phyloP scores from a whole-genome alignment of 2,113 vertebrate species.

The Aptenodytes patagonicus region DNA sequence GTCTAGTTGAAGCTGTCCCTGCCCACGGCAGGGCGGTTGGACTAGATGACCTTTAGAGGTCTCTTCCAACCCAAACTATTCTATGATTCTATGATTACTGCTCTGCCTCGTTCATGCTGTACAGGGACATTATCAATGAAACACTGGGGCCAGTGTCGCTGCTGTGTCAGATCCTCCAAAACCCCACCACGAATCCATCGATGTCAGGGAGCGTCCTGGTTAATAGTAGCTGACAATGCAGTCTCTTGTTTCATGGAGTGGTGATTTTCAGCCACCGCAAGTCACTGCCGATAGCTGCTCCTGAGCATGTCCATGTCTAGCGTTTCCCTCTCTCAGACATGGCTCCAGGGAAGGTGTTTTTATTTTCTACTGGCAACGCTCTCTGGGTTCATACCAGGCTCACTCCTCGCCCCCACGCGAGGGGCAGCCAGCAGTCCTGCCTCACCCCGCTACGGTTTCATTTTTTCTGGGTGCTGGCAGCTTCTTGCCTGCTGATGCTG shows the following conservation, averaged over 20 bases:
- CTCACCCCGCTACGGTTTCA: background rate
- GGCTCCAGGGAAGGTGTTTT: background rate
- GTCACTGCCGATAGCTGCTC: background rate
- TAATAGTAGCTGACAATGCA: background rate
- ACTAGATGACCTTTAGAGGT: too few relatives aligned
- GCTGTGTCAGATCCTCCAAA: background rate
- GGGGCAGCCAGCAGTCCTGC: background rate
- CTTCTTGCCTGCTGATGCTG: background rate
- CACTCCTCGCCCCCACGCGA: background rate
- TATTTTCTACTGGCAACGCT: background rate
- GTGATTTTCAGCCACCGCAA: background rate
- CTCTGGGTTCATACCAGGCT: background rate
- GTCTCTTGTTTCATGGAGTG: background rate
- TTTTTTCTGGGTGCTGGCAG: background rate
- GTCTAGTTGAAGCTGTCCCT: too few relatives aligned
- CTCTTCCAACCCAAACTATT: too few relatives aligned
- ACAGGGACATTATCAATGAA: background rate
- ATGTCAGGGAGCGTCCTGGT: background rate
- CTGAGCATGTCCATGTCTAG: background rate
- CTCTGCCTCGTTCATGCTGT: background rate
- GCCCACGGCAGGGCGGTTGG: too few relatives aligned
- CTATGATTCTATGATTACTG: background rate
- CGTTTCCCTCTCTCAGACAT: background rate
- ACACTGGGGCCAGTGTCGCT: background rate
- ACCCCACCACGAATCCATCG: rapidly evolving